phyloP scores from a whole-genome alignment of 30 jellyfish, hydroid and myxozoan genomes.

The Hydractinia symbiolongicarpus region DNA sequence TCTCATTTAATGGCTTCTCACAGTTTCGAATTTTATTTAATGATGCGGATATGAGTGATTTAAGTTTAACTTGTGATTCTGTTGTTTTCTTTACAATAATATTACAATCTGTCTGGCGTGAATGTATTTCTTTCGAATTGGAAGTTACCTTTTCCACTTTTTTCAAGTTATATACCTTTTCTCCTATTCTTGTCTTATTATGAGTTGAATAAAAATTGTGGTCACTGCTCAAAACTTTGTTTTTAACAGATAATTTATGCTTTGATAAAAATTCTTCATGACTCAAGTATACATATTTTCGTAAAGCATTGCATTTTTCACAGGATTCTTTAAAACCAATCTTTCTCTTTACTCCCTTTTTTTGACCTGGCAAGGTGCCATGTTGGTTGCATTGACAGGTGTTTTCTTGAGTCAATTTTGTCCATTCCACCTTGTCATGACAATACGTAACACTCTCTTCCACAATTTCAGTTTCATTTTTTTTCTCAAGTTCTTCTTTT shows the following conservation, averaged over 20 bases:
- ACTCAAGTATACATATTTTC: neutral
- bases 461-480: neutral
- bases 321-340: constrained; percentile 1
- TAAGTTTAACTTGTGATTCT: too few relatives aligned
- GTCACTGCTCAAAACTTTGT: neutral
- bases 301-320: neutral
- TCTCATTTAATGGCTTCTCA: too few relatives aligned
- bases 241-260: neutral
- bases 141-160: too few relatives aligned
- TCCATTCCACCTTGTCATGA: constrained; percentile 18
- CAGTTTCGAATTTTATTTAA: too few relatives aligned
- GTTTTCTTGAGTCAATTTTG: neutral
- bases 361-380: neutral
- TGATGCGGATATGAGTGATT: too few relatives aligned
- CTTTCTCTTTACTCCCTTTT: constrained; percentile 22
- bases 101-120: too few relatives aligned
- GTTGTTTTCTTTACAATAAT: too few relatives aligned
- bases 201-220: neutral
- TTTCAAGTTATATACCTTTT: too few relatives aligned
- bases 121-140: too few relatives aligned
- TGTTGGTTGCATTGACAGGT: constrained; percentile 1
- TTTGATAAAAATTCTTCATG: neutral
- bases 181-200: too few relatives aligned
- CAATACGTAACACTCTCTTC: constrained; percentile 9
- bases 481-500: neutral